Evolutionary conservation across 2,113 vertebrate genomes (phyloP).

Genomic region (Pantherophis guttatus): DNA sequence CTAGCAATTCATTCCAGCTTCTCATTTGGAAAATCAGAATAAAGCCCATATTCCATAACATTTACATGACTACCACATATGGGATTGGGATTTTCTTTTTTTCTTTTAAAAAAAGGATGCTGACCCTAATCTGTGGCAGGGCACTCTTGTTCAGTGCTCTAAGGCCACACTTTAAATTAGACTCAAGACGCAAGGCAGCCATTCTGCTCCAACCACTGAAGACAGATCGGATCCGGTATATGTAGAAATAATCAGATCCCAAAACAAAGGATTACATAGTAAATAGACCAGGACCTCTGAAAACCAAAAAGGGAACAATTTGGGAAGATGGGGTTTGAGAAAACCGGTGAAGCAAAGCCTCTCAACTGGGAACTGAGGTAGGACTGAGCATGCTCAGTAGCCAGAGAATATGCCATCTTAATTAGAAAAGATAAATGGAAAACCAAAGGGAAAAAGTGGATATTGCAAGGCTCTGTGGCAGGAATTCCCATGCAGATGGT

Average conservation of each 20-base stretch:
- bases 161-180: background rate
- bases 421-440: background rate
- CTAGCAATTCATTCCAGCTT: background rate
- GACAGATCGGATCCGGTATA: background rate
- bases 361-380: background rate
- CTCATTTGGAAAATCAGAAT: background rate
- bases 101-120: background rate
- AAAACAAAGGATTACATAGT: background rate
- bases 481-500: background rate
- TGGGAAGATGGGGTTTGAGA: background rate
- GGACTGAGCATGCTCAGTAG: background rate
- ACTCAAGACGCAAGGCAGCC: background rate
- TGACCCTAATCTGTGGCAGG: background rate
- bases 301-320: background rate
- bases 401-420: background rate
- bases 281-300: background rate
- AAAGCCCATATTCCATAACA: background rate
- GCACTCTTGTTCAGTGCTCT: background rate
- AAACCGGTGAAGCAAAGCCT: background rate
- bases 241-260: background rate
- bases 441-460: too few relatives aligned
- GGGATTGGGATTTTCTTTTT: background rate
- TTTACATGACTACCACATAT: background rate
- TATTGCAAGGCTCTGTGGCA: background rate
- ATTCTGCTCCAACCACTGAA: background rate